phyloP scores from a whole-genome alignment of 2,797 vertebrate genomes.

The Malurus splendens region DNA sequence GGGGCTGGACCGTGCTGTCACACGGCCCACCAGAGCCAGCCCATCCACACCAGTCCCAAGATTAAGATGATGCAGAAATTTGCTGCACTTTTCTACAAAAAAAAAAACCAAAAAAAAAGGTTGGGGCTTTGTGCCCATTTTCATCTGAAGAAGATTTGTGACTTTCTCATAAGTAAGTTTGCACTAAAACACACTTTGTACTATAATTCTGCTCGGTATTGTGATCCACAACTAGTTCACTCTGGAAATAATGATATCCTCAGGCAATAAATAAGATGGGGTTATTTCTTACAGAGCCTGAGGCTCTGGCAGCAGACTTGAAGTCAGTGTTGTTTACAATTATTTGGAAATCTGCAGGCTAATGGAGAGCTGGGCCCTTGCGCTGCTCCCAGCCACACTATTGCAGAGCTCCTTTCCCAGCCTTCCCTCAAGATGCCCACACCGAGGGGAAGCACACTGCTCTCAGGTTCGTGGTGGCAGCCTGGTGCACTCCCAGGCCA shows the following conservation, averaged over 20 bases:
- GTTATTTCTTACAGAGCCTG: conserved; percentile 4
- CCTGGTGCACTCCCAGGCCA: background rate
- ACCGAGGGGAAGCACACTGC: fast-evolving
- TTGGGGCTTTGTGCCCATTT: fast-evolving
- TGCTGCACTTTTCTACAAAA: background rate
- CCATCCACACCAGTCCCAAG: background rate
- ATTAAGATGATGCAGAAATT: background rate
- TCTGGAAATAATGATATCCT: conserved; percentile 16
- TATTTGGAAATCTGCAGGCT: background rate
- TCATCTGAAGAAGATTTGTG: background rate
- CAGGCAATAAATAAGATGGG: background rate
- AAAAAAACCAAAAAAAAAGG: background rate
- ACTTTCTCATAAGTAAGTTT: background rate
- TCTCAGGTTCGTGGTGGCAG: background rate
- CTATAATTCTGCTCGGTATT: background rate
- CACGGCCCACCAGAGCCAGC: background rate
- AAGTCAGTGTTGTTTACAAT: background rate
- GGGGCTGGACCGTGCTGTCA: background rate
- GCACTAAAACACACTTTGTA: conserved; percentile 5
- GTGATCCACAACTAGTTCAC: background rate
- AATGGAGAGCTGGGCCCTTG: background rate
- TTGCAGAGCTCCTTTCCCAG: background rate
- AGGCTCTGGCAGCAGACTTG: background rate
- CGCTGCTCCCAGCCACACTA: background rate
- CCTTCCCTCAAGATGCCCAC: background rate